A percentile compares a stretch with the other conserved stretches of the same genome.
Evolutionary conservation across 2,113 vertebrate genomes (phyloP).

Genomic region (Meleagris gallopavo): DNA sequence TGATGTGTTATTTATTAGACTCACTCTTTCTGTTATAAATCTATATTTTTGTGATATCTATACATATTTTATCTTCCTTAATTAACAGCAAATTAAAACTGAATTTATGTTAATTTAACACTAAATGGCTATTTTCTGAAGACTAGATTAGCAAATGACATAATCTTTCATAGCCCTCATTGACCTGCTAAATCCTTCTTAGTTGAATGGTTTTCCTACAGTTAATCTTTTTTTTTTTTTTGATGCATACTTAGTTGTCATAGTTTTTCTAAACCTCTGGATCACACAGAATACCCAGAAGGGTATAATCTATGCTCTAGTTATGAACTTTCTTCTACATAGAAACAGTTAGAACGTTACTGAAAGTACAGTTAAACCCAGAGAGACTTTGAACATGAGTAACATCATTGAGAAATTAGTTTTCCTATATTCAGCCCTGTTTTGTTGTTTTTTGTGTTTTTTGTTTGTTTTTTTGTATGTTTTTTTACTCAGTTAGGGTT

Average conservation of each 20-base stretch:
- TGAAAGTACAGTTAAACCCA: not conserved
- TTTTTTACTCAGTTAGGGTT: not conserved
- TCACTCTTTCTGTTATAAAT: not conserved
- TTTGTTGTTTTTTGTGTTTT: not conserved
- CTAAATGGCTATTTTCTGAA: not conserved
- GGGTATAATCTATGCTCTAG: not conserved
- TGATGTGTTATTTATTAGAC: not conserved
- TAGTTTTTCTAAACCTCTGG: not conserved
- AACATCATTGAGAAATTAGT: not conserved
- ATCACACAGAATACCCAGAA: not conserved
- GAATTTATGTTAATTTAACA: not conserved
- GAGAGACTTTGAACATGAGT: not conserved
- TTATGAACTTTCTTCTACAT: not conserved
- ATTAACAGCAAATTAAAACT: not conserved
- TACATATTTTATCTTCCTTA: not conserved
- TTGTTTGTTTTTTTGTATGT: no score
- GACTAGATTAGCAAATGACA: not conserved
- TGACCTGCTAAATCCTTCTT: not conserved
- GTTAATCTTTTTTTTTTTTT: not conserved
- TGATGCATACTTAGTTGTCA: not conserved
- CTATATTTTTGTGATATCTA: not conserved
- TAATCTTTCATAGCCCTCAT: not conserved
- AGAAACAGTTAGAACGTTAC: not conserved
- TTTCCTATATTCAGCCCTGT: not conserved
- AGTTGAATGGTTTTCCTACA: not conserved